Evolutionary conservation across 2,888 invertebrate species (phyloP).

Genomic region (Muschampia plurimacula): DNA sequence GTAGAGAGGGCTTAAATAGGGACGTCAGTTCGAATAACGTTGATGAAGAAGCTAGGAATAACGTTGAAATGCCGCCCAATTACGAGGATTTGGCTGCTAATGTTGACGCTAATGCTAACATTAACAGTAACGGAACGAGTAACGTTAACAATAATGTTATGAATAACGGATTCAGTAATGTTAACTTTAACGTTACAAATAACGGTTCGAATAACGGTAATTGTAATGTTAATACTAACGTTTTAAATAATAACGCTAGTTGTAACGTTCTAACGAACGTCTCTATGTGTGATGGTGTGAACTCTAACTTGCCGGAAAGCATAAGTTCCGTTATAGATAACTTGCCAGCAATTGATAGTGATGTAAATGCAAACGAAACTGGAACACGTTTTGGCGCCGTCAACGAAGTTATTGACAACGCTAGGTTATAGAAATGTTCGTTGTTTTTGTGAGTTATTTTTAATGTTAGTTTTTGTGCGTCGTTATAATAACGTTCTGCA

Average conservation of each 20-base stretch:
- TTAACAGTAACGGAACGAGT: neutral
- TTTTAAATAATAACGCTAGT: neutral
- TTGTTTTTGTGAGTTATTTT: neutral
- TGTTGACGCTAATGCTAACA: slow-evolving; percentile 45
- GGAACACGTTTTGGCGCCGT: slow-evolving; percentile 8
- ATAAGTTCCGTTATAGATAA: slow-evolving; percentile 71
- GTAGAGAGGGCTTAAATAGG: slow-evolving; percentile 61
- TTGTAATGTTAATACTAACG: slow-evolving; percentile 21
- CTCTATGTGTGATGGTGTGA: slow-evolving; percentile 31
- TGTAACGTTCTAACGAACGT: neutral
- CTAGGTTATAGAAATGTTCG: slow-evolving; percentile 12
- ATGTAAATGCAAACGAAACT: slow-evolving; percentile 71
- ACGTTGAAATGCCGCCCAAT: slow-evolving; percentile 74
- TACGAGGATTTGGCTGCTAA: slow-evolving; percentile 67
- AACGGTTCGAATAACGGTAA: slow-evolving; percentile 20
- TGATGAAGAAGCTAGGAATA: slow-evolving; percentile 61
- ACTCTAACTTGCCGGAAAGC: slow-evolving; percentile 48
- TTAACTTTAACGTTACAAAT: neutral
- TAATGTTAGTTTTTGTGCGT: neutral
- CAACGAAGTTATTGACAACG: slow-evolving; percentile 20
- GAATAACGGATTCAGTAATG: slow-evolving; percentile 33
- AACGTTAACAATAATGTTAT: slow-evolving; percentile 33
- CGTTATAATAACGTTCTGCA: neutral
- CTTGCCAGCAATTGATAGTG: slow-evolving; percentile 75
- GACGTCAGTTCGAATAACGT: slow-evolving; percentile 50